A percentile compares a stretch with the other conserved stretches of the same genome.
phyloP scores from a whole-genome alignment of 2,888 invertebrate genomes.

The Diaperis boleti region DNA sequence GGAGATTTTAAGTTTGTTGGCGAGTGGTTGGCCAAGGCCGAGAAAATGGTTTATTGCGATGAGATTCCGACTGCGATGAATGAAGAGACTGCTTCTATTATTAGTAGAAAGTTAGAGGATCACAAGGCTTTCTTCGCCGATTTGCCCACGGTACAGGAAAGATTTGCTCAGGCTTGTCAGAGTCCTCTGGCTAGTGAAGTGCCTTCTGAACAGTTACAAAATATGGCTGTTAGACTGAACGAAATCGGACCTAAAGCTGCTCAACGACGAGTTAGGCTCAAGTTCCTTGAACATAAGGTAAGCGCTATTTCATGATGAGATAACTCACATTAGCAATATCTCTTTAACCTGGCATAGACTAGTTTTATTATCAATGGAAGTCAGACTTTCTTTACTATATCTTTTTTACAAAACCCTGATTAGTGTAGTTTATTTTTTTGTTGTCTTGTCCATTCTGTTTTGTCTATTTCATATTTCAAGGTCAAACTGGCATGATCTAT shows the following conservation, averaged over 20 bases:
- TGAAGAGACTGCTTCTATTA: constrained; percentile 88
- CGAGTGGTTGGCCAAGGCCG: constrained; percentile 91
- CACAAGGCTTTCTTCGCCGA: constrained; percentile 92
- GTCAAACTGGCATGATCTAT: no score
- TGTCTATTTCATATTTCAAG: no score
- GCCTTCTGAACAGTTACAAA: constrained; percentile 83
- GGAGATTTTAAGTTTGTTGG: constrained; percentile 89
- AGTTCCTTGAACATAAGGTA: constrained; percentile 90
- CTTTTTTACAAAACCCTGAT: no score
- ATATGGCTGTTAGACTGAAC: constrained; percentile 83
- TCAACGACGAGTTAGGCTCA: constrained; percentile 85
- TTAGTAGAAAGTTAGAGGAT: constrained; percentile 89
- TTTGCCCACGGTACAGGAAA: constrained; percentile 80
- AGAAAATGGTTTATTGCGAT: constrained; percentile 83
- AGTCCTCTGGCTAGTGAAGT: constrained; percentile 78
- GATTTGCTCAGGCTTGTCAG: constrained; percentile 81
- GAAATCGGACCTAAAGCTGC: constrained; percentile 82
- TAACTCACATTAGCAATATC: no score
- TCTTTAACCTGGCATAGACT: no score
- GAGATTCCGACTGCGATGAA: constrained; percentile 88
- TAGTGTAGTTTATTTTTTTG: no score
- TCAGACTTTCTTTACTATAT: no score
- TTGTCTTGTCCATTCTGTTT: no score
- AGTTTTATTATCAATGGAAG: no score
- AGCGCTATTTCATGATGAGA: no score